Percentiles rank a stretch among this genome's conserved stretches.
Conservation (phyloP, 1,140 invertebrate genomes). For the Ectropis grisescens region DNA sequence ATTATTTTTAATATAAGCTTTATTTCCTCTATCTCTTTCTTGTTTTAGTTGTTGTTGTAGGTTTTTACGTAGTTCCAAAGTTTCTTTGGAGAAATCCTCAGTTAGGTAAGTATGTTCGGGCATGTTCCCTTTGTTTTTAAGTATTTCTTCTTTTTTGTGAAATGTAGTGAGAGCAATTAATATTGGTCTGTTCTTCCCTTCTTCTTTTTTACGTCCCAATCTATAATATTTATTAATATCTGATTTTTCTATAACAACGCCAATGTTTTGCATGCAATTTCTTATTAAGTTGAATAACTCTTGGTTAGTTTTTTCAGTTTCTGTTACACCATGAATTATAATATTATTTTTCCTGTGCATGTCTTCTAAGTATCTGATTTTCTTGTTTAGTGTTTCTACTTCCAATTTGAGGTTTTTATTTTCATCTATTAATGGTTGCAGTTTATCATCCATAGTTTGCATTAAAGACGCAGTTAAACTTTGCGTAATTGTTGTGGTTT, state of each 20-base stretch:
- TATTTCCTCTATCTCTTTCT: slow-evolving; percentile 13
- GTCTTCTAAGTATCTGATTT: too few species aligned
- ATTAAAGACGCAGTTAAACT: too few species aligned
- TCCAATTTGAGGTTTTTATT: too few species aligned
- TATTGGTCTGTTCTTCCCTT: slow-evolving; percentile 6
- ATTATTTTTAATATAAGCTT: slow-evolving; percentile 7
- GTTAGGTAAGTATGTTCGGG: slow-evolving; percentile 12
- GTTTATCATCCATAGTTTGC: too few species aligned
- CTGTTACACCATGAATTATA: too few species aligned
- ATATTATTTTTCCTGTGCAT: too few species aligned
- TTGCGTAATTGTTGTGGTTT: too few species aligned
- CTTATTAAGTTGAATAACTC: too few species aligned
- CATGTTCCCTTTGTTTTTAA: slow-evolving; percentile 16
- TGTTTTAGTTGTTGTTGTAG: slow-evolving; percentile 12
- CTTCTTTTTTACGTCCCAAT: slow-evolving; percentile 3
- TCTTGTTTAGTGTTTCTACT: too few species aligned
- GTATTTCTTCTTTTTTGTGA: slow-evolving; percentile 10
- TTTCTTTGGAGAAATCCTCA: slow-evolving; percentile 22
- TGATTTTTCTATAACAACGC: slow-evolving; percentile 2
- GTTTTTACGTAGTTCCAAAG: slow-evolving; percentile 13
- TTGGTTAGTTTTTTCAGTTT: too few species aligned
- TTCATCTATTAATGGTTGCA: too few species aligned
- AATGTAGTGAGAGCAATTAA: slow-evolving; percentile 12
- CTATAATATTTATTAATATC: slow-evolving; percentile 6
- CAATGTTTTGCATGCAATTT: neutral